A percentile compares a stretch with the other conserved stretches of the same genome.
Conservation (phyloP, 2,888 invertebrate genomes). For the Acrobasis consociella region DNA sequence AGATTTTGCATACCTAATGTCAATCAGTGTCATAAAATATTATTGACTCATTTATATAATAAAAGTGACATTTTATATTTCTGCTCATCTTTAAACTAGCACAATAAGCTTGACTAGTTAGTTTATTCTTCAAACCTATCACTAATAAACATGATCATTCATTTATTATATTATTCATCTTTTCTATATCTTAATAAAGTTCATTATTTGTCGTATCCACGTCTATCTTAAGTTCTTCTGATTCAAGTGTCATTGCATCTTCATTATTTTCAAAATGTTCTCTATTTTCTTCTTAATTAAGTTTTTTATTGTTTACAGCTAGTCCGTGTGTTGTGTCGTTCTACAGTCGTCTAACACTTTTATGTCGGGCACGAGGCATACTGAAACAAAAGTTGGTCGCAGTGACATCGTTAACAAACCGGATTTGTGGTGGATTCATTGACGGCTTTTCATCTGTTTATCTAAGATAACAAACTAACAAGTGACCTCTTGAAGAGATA, state of each 20-base stretch:
- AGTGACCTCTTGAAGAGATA: conserved; percentile 10
- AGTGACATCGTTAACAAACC: conserved; percentile 63
- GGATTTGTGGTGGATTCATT: conserved; percentile 58
- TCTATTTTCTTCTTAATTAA: conserved; percentile 14
- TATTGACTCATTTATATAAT: conserved; percentile 27
- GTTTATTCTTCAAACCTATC: conserved; percentile 41
- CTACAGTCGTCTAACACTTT: conserved; percentile 34
- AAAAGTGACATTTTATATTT: conserved; percentile 37
- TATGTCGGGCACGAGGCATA: conserved; percentile 57
- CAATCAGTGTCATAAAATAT: conserved; percentile 2
- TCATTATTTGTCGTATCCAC: conserved; percentile 23
- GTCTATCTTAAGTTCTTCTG: conserved; percentile 22
- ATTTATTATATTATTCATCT: conserved; percentile 22
- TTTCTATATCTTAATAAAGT: conserved; percentile 23
- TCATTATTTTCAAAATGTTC: conserved; percentile 1
- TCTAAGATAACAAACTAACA: conserved; percentile 24
- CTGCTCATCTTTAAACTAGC: conserved; percentile 41
- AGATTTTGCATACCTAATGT: background rate
- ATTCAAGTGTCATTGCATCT: background rate
- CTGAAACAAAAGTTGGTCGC: conserved; percentile 68
- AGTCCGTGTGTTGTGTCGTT: conserved; percentile 27
- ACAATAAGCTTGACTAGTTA: conserved; percentile 45
- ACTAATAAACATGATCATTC: conserved; percentile 24
- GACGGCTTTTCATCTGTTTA: conserved; percentile 47
- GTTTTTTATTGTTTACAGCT: conserved; percentile 17